phyloP scores from a whole-genome alignment of 2,113 vertebrate genomes.

The Zosterops pallidus region DNA sequence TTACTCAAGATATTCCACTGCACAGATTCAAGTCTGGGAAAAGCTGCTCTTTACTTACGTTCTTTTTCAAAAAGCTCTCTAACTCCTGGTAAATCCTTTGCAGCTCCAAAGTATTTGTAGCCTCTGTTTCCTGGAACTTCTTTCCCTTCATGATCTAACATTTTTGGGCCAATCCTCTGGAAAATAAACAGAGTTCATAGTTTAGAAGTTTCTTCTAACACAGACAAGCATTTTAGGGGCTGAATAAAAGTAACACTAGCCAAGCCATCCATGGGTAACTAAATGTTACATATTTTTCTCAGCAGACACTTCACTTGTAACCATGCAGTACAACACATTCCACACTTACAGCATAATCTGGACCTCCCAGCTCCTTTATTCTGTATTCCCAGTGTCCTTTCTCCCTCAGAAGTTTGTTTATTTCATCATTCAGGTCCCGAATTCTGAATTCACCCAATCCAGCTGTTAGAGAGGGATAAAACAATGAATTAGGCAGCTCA shows the following conservation, averaged over 20 bases:
- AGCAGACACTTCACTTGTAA: not conserved
- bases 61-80: slow-evolving; percentile 96
- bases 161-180: slow-evolving; percentile 90
- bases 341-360: slow-evolving; percentile 87
- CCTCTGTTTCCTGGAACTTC: slow-evolving; percentile 97
- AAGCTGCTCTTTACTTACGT: slow-evolving; percentile 77
- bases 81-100: slow-evolving; percentile 94
- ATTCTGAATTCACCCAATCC: slow-evolving; percentile 97
- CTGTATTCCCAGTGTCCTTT: slow-evolving; percentile 96
- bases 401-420: slow-evolving; percentile 96
- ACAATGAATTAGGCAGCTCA: not conserved
- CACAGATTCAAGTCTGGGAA: not conserved
- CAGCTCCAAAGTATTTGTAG: slow-evolving; percentile 97
- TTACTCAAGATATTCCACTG: not conserved
- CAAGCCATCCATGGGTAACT: not conserved
- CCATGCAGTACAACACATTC: not conserved
- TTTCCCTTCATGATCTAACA: slow-evolving; percentile 96
- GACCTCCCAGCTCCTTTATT: slow-evolving; percentile 93
- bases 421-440: slow-evolving; percentile 96
- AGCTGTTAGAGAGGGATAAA: slow-evolving; percentile 68
- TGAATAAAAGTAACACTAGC: not conserved
- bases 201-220: not conserved
- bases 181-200: not conserved
- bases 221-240: not conserved
- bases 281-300: not conserved